phyloP scores from a whole-genome alignment of 64 coral and sea anemone genomes.

The Montipora capricornis region DNA sequence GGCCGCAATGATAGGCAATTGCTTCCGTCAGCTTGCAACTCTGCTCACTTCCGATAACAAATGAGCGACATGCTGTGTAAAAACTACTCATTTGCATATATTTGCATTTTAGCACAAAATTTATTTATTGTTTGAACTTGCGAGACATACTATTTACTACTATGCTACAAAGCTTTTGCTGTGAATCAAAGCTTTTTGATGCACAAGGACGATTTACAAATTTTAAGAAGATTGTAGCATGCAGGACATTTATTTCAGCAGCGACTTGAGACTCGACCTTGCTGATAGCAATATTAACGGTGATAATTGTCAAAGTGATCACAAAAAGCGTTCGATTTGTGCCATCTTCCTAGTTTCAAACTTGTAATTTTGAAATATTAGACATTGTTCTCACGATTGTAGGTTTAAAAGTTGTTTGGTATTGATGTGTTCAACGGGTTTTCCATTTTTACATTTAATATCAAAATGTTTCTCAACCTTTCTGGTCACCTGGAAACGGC shows the following conservation, averaged over 20 bases:
- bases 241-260: not conserved
- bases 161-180: too few relatives aligned
- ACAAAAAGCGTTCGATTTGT: not conserved
- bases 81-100: conserved; percentile 11
- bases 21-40: conserved; percentile 31
- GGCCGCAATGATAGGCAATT: not conserved
- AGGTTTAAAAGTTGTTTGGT: too few relatives aligned
- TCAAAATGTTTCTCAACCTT: too few relatives aligned
- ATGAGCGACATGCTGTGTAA: conserved; percentile 2
- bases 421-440: too few relatives aligned
- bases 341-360: not conserved
- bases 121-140: not conserved
- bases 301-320: not conserved
- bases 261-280: not conserved
- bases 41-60: conserved; percentile 32
- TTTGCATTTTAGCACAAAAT: conserved; percentile 17
- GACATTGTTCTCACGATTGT: too few relatives aligned
- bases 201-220: not conserved
- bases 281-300: not conserved
- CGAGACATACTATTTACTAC: too few relatives aligned
- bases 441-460: too few relatives aligned
- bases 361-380: not conserved
- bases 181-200: too few relatives aligned
- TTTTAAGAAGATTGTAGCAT: not conserved
- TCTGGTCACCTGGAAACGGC: too few relatives aligned